Evolutionary conservation across 1,140 invertebrate species (phyloP).

Genomic region (Bathynomus jamesi): DNA sequence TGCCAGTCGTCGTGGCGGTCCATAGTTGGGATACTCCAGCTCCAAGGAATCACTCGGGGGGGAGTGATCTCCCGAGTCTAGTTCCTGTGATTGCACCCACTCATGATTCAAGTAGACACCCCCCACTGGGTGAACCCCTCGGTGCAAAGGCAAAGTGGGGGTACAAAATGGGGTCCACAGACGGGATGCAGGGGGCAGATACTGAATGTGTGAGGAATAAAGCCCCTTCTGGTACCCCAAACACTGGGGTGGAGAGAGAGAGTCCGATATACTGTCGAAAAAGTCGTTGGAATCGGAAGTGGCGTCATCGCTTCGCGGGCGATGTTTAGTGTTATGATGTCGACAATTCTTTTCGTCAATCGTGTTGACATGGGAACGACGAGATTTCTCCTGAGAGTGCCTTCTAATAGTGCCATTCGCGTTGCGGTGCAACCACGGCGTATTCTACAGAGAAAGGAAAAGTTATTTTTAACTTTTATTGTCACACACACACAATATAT

Average conservation of each 20-base stretch:
- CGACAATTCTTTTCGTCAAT: too few species aligned
- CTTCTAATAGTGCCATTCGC: background rate
- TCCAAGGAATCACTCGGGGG: too few species aligned
- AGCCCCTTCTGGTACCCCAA: background rate
- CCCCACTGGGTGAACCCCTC: too few species aligned
- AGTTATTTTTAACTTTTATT: background rate
- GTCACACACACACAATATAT: background rate
- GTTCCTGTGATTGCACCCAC: too few species aligned
- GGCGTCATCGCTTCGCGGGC: background rate
- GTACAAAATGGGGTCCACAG: background rate
- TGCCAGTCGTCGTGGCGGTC: too few species aligned
- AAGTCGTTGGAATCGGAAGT: background rate
- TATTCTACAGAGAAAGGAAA: background rate
- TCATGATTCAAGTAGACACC: too few species aligned
- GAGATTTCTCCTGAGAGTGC: too few species aligned
- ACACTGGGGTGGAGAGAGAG: background rate
- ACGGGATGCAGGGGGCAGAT: background rate
- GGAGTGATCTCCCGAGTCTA: too few species aligned
- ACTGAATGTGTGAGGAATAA: background rate
- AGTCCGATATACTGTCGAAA: background rate
- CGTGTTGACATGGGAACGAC: too few species aligned
- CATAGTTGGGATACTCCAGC: too few species aligned
- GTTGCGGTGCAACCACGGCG: background rate
- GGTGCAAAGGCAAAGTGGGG: background rate
- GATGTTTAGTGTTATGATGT: too few species aligned